phyloP scores from a whole-genome alignment of 2,888 invertebrate genomes.

The Tanypteryx hageni region DNA sequence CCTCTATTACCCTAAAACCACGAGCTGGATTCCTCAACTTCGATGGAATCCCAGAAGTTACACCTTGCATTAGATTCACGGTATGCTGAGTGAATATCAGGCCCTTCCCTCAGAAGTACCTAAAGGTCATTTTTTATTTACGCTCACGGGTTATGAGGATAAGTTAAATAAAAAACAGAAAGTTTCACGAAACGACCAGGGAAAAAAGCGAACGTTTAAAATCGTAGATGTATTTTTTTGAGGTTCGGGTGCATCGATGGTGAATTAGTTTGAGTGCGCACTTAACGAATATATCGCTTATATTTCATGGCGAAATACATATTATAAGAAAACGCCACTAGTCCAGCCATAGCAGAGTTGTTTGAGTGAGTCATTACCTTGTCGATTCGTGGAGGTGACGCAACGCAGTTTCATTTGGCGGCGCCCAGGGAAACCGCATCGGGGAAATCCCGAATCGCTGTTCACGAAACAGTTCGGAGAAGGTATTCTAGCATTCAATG shows the following conservation, averaged over 20 bases:
- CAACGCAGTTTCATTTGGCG: not conserved
- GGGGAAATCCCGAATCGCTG: slow-evolving; percentile 6
- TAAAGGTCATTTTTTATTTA: slow-evolving; percentile 1
- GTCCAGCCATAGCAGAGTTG: too few species aligned
- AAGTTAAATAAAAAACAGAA: not conserved
- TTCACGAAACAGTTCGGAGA: not conserved
- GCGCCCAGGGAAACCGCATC: not conserved
- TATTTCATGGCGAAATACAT: too few species aligned
- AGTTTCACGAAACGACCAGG: not conserved
- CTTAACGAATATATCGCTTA: too few species aligned
- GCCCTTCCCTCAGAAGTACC: not conserved
- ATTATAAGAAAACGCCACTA: too few species aligned
- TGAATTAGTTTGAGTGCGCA: too few species aligned
- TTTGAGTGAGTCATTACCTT: too few species aligned
- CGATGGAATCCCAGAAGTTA: not conserved
- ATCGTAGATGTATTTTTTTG: too few species aligned
- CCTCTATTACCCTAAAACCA: not conserved
- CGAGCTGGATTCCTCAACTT: slow-evolving; percentile 9
- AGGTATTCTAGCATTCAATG: too few species aligned
- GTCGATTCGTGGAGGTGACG: too few species aligned
- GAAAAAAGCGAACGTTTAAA: too few species aligned
- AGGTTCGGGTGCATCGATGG: too few species aligned
- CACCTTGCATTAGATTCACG: not conserved
- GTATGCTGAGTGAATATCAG: slow-evolving; percentile 2
- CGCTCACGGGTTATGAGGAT: not conserved